Evolutionary conservation across 2,888 invertebrate species (phyloP), one percentile per base, ranked within the genome.

Genomic region (Ophonus ardosiacus): DNA sequence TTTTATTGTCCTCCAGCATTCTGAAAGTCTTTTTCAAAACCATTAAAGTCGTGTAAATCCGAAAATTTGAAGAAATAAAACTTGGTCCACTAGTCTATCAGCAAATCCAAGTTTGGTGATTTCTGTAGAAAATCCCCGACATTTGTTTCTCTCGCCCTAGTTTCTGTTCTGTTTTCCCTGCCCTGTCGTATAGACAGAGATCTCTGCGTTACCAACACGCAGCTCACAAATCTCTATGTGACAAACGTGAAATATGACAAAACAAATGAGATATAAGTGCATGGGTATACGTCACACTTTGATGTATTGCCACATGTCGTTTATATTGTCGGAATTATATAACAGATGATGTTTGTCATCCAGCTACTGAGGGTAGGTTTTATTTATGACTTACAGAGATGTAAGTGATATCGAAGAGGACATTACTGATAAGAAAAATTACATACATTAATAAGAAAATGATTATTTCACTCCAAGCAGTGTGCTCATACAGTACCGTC

Each of bases 211-310:
- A 71, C 74, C 43, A 8, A 78, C 57, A 57, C 76, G 13, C 56
- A 31, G 57, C 57, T 21, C 65, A 84, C 84, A 84, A 84, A 84
- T 76, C 84, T 84, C 61, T 51, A 78, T 84, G 84, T 84, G 84
- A 78, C 84, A 84, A 84, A 84, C 78, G 84, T 84, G 84, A 84
- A 84, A 84, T 84, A 84, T 84, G 84, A 84, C 78, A 56, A 84
- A 84, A 78, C 78, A 84, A 84, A 78, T 84, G 78, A 76, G 84
- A 84, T 84, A 84, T 78, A 84, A 84, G 84, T 84, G 65, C 84
- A 84, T 84, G 76, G 74, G 84, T 76, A 74, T 71, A 74, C 43
- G 76, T 83, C 83, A 83, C 7, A 21, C 7, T 76, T 83, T 83
- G 83, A 83, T 83, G 74, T 74, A 83, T 83, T 40, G 63, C 63